A percentile compares a stretch with the other conserved stretches of the same genome.
Evolutionary conservation across 2,113 vertebrate genomes (phyloP).

Genomic region (Prinia subflava): DNA sequence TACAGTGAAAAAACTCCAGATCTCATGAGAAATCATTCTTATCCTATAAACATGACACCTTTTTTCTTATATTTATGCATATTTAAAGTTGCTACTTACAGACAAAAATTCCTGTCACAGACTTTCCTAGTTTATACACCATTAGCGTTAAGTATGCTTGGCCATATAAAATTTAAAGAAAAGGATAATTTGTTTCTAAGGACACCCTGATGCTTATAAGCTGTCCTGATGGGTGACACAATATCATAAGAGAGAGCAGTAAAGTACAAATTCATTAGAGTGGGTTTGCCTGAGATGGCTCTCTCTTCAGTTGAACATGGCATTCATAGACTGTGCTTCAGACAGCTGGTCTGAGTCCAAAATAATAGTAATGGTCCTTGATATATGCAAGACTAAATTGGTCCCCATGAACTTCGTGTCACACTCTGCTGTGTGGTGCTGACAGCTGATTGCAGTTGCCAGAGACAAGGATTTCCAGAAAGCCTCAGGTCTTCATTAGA

Average conservation of each 20-base stretch:
- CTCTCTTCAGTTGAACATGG: background rate
- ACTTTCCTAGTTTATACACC: background rate
- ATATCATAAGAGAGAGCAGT: background rate
- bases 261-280: background rate
- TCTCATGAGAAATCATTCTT: background rate
- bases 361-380: background rate
- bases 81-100: slow-evolving; percentile 50
- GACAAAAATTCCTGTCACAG: slow-evolving; percentile 20
- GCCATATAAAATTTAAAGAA: background rate
- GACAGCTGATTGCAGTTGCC: background rate
- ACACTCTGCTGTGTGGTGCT: background rate
- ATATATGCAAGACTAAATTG: background rate
- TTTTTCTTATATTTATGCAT: slow-evolving; percentile 4
- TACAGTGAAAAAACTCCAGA: background rate
- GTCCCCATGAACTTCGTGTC: background rate
- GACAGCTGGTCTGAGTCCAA: background rate
- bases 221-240: background rate
- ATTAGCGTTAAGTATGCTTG: background rate
- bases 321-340: background rate
- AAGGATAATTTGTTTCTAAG: background rate
- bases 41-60: background rate
- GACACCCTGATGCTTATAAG: background rate
- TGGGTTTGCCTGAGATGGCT: background rate
- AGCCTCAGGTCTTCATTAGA: background rate
- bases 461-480: background rate